These are phyloP conservation scores for Lasaia peninsularis DNA, from an alignment of 1,140 invertebrate species.

Conservation along the genomic window DNA sequence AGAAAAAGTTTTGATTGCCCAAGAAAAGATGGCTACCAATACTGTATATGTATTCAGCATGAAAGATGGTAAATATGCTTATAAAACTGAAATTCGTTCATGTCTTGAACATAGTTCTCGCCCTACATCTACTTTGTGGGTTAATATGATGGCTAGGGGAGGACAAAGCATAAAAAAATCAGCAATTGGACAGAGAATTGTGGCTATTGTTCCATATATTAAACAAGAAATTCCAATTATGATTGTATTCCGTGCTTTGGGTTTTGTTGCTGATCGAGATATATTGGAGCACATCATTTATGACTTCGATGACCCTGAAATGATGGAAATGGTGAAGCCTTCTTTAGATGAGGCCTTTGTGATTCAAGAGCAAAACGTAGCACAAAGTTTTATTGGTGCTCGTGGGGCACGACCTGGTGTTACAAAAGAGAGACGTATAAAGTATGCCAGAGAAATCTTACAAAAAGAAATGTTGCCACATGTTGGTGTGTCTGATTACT, in stretches of 20 bases:
- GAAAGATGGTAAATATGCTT: conserved; percentile 98
- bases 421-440: conserved; percentile 98
- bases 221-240: conserved; percentile 99
- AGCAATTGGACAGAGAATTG: conserved; percentile 98
- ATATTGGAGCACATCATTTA: conserved; percentile 99
- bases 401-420: conserved; percentile 97
- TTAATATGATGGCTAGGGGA: conserved; percentile 99
- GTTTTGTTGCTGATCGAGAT: conserved; percentile 98
- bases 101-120: conserved; percentile 95
- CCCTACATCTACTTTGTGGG: conserved; percentile 98
- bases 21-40: conserved; percentile 99
- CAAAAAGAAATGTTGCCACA: conserved; percentile 99
- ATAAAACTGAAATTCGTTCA: conserved; percentile 97
- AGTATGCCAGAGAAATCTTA: conserved; percentile 98
- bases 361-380: conserved; percentile 99
- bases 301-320: conserved; percentile 99
- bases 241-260: conserved; percentile 97
- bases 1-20: conserved; percentile 97
- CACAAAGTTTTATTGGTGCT: conserved; percentile 98
- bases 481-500: conserved; percentile 98
- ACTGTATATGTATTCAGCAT: conserved; percentile 99
- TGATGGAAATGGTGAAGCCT: conserved; percentile 99
- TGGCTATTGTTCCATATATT: conserved; percentile 98
- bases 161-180: conserved; percentile 97
- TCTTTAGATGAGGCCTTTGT: conserved; percentile 99